Evolutionary conservation across 2,797 vertebrate species (phyloP).

Genomic region (Furcifer pardalis): DNA sequence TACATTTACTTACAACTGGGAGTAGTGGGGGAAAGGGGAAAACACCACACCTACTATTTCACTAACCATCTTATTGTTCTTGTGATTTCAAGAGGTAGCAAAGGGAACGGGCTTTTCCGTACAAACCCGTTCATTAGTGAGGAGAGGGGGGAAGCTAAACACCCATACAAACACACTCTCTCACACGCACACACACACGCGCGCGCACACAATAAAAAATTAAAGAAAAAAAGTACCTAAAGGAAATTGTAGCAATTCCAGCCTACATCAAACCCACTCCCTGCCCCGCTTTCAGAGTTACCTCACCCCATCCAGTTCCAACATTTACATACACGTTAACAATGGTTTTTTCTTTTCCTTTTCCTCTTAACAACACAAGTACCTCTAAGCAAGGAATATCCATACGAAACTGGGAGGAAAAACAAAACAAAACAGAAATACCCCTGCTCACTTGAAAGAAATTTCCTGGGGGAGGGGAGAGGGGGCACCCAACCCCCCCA

Average conservation of each 20-base stretch:
- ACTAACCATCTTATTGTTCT: conserved; percentile 88
- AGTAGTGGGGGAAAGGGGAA: conserved; percentile 51
- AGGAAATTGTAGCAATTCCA: conserved; percentile 77
- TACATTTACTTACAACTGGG: conserved; percentile 87
- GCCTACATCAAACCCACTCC: conserved; percentile 76
- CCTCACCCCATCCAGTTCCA: conserved; percentile 89
- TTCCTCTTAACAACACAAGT: conserved; percentile 86
- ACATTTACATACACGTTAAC: conserved; percentile 90
- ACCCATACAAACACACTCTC: conserved; percentile 45
- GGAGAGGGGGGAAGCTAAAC: conserved; percentile 70
- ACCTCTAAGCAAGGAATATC: conserved; percentile 85
- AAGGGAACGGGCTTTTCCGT: conserved; percentile 84
- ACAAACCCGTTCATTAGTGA: conserved; percentile 78
- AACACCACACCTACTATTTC: conserved; percentile 73
- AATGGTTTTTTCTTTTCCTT: conserved; percentile 64
- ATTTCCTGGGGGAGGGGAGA: conserved; percentile 62
- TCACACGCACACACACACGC: conserved; percentile 57
- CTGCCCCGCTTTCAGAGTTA: conserved; percentile 74
- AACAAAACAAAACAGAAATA: conserved; percentile 63
- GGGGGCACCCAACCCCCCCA: conserved; percentile 64
- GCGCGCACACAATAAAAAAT: conserved; percentile 55
- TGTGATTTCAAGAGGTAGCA: conserved; percentile 94
- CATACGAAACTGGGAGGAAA: conserved; percentile 70
- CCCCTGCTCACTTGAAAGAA: conserved; percentile 74
- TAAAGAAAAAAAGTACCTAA: conserved; percentile 81